Evolutionary conservation across 2,888 invertebrate species (phyloP).

Genomic region (Elmis aenea): DNA sequence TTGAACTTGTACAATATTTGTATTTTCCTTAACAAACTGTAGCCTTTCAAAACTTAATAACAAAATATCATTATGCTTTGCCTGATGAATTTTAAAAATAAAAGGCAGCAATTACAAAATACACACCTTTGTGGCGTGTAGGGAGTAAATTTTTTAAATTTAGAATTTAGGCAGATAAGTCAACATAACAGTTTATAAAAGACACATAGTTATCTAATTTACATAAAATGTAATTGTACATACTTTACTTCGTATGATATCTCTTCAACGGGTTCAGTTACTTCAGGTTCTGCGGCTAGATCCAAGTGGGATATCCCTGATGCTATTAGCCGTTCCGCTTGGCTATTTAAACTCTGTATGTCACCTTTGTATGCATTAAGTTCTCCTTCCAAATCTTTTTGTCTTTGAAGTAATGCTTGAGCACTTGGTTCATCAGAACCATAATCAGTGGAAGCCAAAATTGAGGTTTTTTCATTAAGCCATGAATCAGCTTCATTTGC

Average conservation of each 20-base stretch:
- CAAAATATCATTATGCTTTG: too few relatives aligned
- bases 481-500: slow-evolving; percentile 97
- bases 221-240: too few relatives aligned
- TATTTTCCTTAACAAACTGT: too few relatives aligned
- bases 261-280: slow-evolving; percentile 58
- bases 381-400: slow-evolving; percentile 83
- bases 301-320: slow-evolving; percentile 69
- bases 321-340: slow-evolving; percentile 70
- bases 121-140: too few relatives aligned
- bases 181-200: too few relatives aligned
- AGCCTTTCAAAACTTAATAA: too few relatives aligned
- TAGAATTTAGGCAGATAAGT: too few relatives aligned
- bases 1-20: too few relatives aligned
- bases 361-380: slow-evolving; percentile 84
- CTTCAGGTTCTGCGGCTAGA: slow-evolving; percentile 61
- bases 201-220: too few relatives aligned
- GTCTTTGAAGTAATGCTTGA: slow-evolving; percentile 80
- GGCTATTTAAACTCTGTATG: slow-evolving; percentile 68
- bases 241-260: slow-evolving; percentile 11
- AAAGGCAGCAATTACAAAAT: too few relatives aligned
- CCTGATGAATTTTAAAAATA: too few relatives aligned
- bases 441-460: slow-evolving; percentile 84
- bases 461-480: slow-evolving; percentile 92
- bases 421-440: slow-evolving; percentile 90
- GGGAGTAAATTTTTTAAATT: too few relatives aligned